Percentiles rank a stretch among this genome's conserved stretches.
Evolutionary conservation across 1,140 invertebrate genomes (phyloP).

Genomic region (Orchestia grillus): DNA sequence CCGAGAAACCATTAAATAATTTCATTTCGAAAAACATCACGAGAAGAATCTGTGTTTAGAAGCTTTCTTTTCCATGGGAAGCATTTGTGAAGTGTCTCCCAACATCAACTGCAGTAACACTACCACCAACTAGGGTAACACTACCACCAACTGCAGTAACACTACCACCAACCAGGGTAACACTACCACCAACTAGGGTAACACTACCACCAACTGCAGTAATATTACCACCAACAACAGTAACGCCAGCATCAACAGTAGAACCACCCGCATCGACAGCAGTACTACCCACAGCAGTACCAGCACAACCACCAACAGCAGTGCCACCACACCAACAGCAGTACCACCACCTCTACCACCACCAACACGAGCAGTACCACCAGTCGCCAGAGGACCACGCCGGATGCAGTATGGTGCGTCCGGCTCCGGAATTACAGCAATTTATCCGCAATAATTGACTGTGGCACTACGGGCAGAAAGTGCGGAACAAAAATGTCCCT

Average conservation of each 20-base stretch:
- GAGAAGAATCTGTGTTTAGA: too few relatives aligned
- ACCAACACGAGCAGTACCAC: neutral
- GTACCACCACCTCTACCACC: neutral
- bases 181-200: neutral
- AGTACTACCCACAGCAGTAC: neutral
- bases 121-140: neutral
- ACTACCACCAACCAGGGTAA: neutral
- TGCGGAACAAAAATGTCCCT: constrained; percentile 29
- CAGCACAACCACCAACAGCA: neutral
- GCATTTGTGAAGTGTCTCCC: too few relatives aligned
- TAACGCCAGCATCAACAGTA: neutral
- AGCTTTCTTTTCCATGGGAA: too few relatives aligned
- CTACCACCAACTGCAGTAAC: too few relatives aligned
- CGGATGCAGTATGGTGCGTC: neutral
- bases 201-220: neutral
- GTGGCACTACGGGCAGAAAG: constrained; percentile 15
- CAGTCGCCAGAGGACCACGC: too few relatives aligned
- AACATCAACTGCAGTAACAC: neutral
- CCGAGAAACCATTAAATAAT: too few relatives aligned
- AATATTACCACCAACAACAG: neutral
- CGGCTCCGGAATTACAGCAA: constrained; percentile 19
- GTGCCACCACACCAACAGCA: neutral
- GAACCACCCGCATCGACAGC: neutral
- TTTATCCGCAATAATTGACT: constrained; percentile 38
- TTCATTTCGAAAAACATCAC: too few relatives aligned